A percentile compares a stretch with the other conserved stretches of the same genome.
Conservation (phyloP, 2,888 invertebrate species). For the Dynastes grantii region DNA sequence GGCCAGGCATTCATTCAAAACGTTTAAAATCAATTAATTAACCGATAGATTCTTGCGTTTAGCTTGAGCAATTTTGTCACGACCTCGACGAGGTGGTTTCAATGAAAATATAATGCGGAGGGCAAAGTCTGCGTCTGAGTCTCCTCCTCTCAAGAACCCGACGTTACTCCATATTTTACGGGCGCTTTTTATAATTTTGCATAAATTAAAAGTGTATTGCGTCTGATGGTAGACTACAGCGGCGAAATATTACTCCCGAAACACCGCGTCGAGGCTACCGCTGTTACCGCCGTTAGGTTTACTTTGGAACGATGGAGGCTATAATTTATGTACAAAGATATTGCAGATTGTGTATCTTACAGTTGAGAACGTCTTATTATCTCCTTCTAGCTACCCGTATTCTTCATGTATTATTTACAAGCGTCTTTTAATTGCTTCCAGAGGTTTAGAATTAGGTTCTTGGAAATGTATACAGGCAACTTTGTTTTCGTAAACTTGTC, state of each 20-base stretch:
- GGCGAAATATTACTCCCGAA: slow-evolving; percentile 11
- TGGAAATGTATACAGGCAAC: no score
- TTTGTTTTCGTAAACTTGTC: no score
- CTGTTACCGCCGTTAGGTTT: no score
- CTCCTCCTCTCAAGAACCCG: slow-evolving; percentile 16
- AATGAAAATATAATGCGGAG: slow-evolving; percentile 9
- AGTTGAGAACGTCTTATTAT: no score
- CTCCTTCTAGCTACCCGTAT: no score
- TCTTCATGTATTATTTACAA: no score
- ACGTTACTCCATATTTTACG: not conserved
- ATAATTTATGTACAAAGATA: no score
- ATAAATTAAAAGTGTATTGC: slow-evolving; percentile 23
- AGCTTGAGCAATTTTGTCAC: slow-evolving; percentile 19
- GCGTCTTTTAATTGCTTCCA: no score
- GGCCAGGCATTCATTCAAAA: slow-evolving; percentile 3
- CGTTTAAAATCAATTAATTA: slow-evolving; percentile 34
- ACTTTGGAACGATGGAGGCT: no score
- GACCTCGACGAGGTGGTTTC: not conserved
- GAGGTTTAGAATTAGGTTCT: no score
- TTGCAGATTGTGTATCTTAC: no score
- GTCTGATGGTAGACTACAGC: not conserved
- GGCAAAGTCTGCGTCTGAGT: not conserved
- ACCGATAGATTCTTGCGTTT: slow-evolving; percentile 10
- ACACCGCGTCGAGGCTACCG: no score
- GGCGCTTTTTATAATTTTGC: slow-evolving; percentile 31